Evolutionary conservation across 2,888 invertebrate genomes (phyloP), one percentile per base, ranked within the genome.

Genomic region (Omphaloscelis lunosa): DNA sequence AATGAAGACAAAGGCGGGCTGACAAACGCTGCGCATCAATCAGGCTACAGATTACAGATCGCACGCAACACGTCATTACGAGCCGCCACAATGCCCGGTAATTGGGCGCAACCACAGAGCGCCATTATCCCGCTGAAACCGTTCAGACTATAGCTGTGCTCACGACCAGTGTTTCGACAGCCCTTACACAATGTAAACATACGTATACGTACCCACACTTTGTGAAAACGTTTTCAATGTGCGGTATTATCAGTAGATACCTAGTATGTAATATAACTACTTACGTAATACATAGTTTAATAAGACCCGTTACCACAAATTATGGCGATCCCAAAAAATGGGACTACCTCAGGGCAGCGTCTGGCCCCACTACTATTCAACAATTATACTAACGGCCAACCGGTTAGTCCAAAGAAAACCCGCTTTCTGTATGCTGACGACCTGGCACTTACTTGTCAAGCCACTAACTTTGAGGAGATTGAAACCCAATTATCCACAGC

Each of bases 31-130:
- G 23, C 51, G 62, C 72, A 82, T 86, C 84, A 80, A 75, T 84
- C 84, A 74, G 63, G 58, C 48, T 58, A 56, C 68, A 67, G 76
- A 79, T 77, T 75, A 79, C 79, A 70, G 72, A 80, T 78, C 74
- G 77, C 81, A 70, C 77, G 79, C 80, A 79, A 82, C 86, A 80
- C 79, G 69, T 83, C 78, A 82, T 84, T 80, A 72, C 68, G 58
- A 71, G 62, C 75, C 71, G 71, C 87, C 77, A 79, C 86, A 74
- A 72, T 58, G 79, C 72, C 72, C 77, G 75, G 84, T 87, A 87
- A 86, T 87, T 84, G 83, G 82, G 65, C 65, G 23, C 56, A 61
- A 71, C 86, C 84, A 59, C 79, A 71, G 63, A 84, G 65, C 63
- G 63, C 67, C 75, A 79, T 82, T 77, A 83, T 82, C 68, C 51